Evolutionary conservation across 1,140 invertebrate species (phyloP).

Genomic region (Sesamia nonagrioides): DNA sequence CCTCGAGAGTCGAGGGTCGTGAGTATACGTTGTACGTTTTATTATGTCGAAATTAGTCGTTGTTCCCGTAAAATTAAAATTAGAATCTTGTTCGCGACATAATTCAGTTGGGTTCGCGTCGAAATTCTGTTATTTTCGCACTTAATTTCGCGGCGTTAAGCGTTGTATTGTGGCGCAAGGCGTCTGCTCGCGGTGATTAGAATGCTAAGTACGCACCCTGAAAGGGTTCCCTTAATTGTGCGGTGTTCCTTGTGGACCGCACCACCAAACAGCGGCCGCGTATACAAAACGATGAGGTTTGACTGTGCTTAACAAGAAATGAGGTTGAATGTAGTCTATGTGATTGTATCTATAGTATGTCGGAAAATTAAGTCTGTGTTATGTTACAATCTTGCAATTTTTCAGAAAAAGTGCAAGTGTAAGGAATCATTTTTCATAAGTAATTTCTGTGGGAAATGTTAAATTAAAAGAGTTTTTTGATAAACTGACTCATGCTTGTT

Average conservation of each 20-base stretch:
- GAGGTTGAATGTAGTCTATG: slow-evolving; percentile 6
- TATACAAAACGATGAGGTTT: slow-evolving; percentile 37
- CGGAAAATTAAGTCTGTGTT: neutral
- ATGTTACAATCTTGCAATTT: neutral
- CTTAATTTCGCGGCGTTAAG: slow-evolving; percentile 74
- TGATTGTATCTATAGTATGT: slow-evolving; percentile 12
- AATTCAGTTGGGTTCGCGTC: slow-evolving; percentile 58
- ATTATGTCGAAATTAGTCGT: slow-evolving; percentile 66
- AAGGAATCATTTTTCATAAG: too few species aligned
- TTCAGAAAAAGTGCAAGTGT: too few species aligned
- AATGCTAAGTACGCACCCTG: slow-evolving; percentile 72
- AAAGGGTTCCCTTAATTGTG: slow-evolving; percentile 81
- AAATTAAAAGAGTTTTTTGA: neutral
- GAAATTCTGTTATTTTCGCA: slow-evolving; percentile 71
- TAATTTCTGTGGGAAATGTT: too few species aligned
- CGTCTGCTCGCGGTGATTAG: slow-evolving; percentile 72
- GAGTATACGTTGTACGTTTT: slow-evolving; percentile 64
- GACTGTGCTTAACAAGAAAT: slow-evolving; percentile 23
- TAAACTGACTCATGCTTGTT: neutral
- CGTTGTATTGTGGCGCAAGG: slow-evolving; percentile 70
- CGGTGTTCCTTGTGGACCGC: slow-evolving; percentile 65
- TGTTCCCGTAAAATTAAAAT: slow-evolving; percentile 57
- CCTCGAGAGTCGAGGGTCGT: slow-evolving; percentile 71
- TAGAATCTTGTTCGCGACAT: slow-evolving; percentile 62
- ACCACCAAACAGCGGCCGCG: slow-evolving; percentile 57